Evolutionary conservation across 2,113 vertebrate species (phyloP), one percentile per base, ranked within the genome.

Genomic region (Rutilus rutilus): DNA sequence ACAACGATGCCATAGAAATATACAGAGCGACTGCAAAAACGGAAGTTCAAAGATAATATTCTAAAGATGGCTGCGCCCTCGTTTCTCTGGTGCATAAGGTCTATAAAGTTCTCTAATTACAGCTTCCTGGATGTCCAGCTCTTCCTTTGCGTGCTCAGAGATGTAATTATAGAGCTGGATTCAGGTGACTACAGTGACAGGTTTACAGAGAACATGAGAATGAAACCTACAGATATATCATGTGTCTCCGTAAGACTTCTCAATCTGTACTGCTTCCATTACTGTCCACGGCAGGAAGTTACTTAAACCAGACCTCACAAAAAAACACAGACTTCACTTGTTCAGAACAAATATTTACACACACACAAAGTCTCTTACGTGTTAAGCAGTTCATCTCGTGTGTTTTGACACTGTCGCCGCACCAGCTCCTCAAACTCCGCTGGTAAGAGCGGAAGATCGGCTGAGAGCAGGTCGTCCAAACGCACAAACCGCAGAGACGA

Each of bases 401-500:
- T 92, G 62, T 93, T 90, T 87, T 69, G 47, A 71, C 98, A 98
- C 89, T 97, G 97, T 27, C 42, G 95, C 54, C 11, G 92, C 50
- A 97, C 39, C 69, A 97, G 30, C 2, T 87, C 88, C 86, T 91
- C 85, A 73, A 97, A 97, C 39, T 96, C 93, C 0, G 84, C 17
- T 0, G 96, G 96, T 54, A 94, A 90, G 79, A 97, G 90, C 0
- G 97, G 97, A 88, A 96, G 90, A 1, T 82, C 86, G 2, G 91
- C 90, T 0, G 80, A 87, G 15, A 93, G 92, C 5, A 98, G 33
- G 60, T 97, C 96, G 7, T 92, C 90, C 7, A 92, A 90, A 82
- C 90, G 92, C 33, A 99, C 94, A 93, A 99, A 98, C 45, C 96
- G 94, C 33, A 98, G 84, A 0, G 95, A 90, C 62, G 90, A 92